Evolutionary conservation across 1,140 invertebrate genomes (phyloP).

Genomic region (Ptiloglossa arizonensis): DNA sequence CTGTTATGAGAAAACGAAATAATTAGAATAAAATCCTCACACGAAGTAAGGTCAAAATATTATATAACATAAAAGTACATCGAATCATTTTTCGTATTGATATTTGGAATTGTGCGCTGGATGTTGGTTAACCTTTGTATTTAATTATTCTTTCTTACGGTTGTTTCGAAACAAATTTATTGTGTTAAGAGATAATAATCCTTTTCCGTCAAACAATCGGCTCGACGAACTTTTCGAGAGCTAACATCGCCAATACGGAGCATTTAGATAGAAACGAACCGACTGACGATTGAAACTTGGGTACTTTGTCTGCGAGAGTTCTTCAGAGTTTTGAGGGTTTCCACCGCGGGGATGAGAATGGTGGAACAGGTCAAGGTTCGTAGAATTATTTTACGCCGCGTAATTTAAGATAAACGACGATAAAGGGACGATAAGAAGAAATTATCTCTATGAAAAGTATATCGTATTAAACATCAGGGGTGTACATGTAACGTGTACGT

Average conservation of each 20-base stretch:
- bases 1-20: too few relatives aligned
- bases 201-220: background rate
- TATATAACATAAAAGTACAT: too few relatives aligned
- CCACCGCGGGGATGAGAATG: background rate
- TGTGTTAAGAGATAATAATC: background rate
- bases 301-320: background rate
- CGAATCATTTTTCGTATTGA: too few relatives aligned
- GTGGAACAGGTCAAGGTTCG: background rate
- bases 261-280: background rate
- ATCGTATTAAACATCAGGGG: too few relatives aligned
- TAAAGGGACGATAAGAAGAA: too few relatives aligned
- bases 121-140: too few relatives aligned
- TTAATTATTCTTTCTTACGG: too few relatives aligned
- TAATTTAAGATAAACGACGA: background rate
- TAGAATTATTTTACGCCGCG: background rate
- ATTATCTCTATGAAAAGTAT: too few relatives aligned
- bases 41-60: too few relatives aligned
- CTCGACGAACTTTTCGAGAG: background rate
- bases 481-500: too few relatives aligned
- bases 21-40: too few relatives aligned
- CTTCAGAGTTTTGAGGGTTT: constrained; percentile 1
- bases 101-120: too few relatives aligned
- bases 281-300: background rate
- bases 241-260: background rate
- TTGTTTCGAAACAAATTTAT: background rate